Evolutionary conservation across 2,888 invertebrate genomes (phyloP).

Genomic region (Euclidia mi): DNA sequence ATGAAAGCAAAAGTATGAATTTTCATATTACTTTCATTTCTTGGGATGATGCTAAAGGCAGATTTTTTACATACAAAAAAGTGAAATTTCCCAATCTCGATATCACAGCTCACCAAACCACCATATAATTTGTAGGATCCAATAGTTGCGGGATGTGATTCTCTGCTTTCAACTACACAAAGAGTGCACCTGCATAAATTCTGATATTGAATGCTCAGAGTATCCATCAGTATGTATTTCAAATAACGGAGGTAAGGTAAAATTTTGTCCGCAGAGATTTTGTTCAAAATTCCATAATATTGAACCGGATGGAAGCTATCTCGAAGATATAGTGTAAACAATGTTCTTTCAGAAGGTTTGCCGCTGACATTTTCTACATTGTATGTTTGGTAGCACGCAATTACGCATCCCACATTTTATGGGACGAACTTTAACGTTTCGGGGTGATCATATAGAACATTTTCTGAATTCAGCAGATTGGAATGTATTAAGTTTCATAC

Average conservation of each 20-base stretch:
- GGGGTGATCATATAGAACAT: conserved; percentile 12
- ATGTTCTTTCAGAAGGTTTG: conserved; percentile 45
- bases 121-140: too few species aligned
- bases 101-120: too few species aligned
- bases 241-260: conserved; percentile 17
- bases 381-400: conserved; percentile 40
- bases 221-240: conserved; percentile 13
- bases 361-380: conserved; percentile 46
- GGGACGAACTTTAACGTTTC: conserved; percentile 22
- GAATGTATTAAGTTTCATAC: conserved; percentile 5
- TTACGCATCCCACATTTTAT: conserved; percentile 53
- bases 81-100: too few species aligned
- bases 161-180: not conserved
- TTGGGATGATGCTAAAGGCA: too few species aligned
- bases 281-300: conserved; percentile 50
- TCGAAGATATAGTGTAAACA: conserved; percentile 55
- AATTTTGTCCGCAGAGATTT: conserved; percentile 41
- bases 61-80: too few species aligned
- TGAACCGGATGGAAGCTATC: conserved; percentile 48
- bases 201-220: conserved; percentile 6
- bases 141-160: too few species aligned
- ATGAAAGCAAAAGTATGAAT: too few species aligned
- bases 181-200: conserved; percentile 14
- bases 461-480: conserved; percentile 6
- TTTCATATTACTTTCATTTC: too few species aligned